Evolutionary conservation across 2,888 invertebrate species (phyloP).

Genomic region (Parascotia fuliginaria): DNA sequence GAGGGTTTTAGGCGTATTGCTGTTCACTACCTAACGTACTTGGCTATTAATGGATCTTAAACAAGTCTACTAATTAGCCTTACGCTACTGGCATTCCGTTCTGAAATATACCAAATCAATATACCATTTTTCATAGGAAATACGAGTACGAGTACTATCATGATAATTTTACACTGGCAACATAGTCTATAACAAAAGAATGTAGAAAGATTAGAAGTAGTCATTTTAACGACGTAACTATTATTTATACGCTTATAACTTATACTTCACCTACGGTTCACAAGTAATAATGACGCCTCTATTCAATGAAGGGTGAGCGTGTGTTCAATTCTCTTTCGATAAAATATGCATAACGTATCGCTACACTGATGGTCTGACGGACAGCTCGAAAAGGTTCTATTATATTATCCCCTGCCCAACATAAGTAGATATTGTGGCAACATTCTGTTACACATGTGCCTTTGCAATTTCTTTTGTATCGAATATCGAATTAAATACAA

Average conservation of each 20-base stretch:
- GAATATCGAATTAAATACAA: slow-evolving; percentile 9
- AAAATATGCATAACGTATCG: slow-evolving; percentile 36
- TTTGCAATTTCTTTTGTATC: slow-evolving; percentile 23
- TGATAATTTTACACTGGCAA: too few species aligned
- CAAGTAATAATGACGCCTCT: slow-evolving; percentile 22
- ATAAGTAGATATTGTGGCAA: slow-evolving; percentile 26
- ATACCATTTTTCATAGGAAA: too few species aligned
- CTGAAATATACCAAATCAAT: too few species aligned
- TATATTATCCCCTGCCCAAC: slow-evolving; percentile 21
- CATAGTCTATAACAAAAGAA: too few species aligned
- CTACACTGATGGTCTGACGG: slow-evolving; percentile 20
- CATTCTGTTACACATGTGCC: slow-evolving; percentile 14
- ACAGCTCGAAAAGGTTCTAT: slow-evolving; percentile 30
- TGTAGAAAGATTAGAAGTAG: too few species aligned
- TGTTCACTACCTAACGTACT: not conserved
- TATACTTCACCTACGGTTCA: too few species aligned
- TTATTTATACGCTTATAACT: too few species aligned
- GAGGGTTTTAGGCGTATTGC: not conserved
- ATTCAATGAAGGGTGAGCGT: slow-evolving; percentile 21
- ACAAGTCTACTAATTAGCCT: too few species aligned
- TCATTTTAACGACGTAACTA: too few species aligned
- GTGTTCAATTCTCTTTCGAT: slow-evolving; percentile 29
- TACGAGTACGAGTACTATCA: too few species aligned
- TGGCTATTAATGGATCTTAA: too few species aligned
- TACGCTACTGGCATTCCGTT: too few species aligned